Evolutionary conservation across 2,888 invertebrate species (phyloP), one percentile per base, ranked within the genome.

Genomic region (Drosophila nr. fundita): DNA sequence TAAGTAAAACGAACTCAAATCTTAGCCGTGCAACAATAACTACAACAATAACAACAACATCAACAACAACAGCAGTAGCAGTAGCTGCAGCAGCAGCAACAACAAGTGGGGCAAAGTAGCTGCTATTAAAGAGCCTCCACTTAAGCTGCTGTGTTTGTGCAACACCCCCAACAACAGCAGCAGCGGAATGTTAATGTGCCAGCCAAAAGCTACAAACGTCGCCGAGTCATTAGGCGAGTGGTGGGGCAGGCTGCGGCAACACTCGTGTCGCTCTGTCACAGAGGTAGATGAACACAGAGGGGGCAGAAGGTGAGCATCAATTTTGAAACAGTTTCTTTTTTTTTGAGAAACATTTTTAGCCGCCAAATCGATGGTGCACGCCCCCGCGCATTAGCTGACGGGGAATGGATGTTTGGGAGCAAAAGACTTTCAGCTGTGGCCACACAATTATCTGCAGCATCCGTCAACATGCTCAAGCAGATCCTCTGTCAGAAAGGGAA

Each of bases 391-490:
- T 69, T 65, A 79, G 54, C 24, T 57, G 74, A 32, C 15, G 36
- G 6, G 53, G 27, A 27, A 18, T 24, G 27, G 54, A 34, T 4
- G 50, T 30, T 13, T 11, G 29, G 36, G 24, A 30, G 36, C 11
- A 54, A 15, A 32, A 67, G 76, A 72, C 63, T 73, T 73, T 83
- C 32, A 58, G 65, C 79, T 87, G 89, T 87, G 86, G 90, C 87
- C 87, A 90, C 87, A 87, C 87, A 87, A 90, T 87, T 90, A 87
- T 87, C 82, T 77, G 60, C 84, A 77, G 73, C 90, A 87, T 88
- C 72, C 89, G 75, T 85, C 88, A 86, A 67, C 61, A 61, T 36
- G 13, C 18, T 34, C 55, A 40, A 45, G 55, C 52, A 62, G 82
- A 78, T 77, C 81, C 78, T 64, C 63, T 21, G 40, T 10, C n/a